Base-by-base conservation (phyloP, 2,797 vertebrate genomes). In the Poeciliopsis presidionis region DNA sequence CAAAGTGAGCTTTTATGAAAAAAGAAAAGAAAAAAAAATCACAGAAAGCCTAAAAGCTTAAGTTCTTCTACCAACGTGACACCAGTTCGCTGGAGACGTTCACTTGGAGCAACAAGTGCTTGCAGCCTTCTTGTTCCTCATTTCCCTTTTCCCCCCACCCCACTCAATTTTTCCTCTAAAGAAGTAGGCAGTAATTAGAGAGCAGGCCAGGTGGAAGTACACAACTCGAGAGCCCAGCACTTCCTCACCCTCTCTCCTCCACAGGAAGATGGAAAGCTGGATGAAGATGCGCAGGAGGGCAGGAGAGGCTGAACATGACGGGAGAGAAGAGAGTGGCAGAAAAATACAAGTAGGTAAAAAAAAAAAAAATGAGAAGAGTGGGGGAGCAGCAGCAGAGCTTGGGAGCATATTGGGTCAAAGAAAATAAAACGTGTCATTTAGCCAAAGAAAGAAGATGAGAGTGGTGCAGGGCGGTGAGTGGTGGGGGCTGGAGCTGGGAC, bases 371-470 rank as follows among this genome's bases (percentile, higher is more conserved):
- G 25, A 78, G 76, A 74, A 77, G 63, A 74, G 73, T 11, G 76
- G 74, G 77, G 78, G 81, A 51, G 75, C 53, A 51, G 77, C 69
- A 81, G 81, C 75, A 45, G 65, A 81, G 89, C 80, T 88, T 76
- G 77, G 92, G 91, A 90, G 91, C 89, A 88, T 86, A 92, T 91
- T 82, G 91, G 90, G 92, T 94, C 90, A 93, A 92, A 94, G 90
- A 87, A 93, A 94, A 92, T 92, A 92, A 94, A 94, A 94, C 73
- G 88, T 91, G 91, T 92, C 91, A 94, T 93, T 94, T 94, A 94
- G 93, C 91, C 91, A 88, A 87, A 94, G 92, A 94, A 94, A 91
- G 92, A 90, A 84, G 89, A 93, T 87, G 89, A 92, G 91, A 93
- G 92, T 89, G 73, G 82, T 84, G 84, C 83, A 28, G 80, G 84